Base-by-base conservation (phyloP, 1,140 invertebrate species). In the Lutraria rhynchaena region DNA sequence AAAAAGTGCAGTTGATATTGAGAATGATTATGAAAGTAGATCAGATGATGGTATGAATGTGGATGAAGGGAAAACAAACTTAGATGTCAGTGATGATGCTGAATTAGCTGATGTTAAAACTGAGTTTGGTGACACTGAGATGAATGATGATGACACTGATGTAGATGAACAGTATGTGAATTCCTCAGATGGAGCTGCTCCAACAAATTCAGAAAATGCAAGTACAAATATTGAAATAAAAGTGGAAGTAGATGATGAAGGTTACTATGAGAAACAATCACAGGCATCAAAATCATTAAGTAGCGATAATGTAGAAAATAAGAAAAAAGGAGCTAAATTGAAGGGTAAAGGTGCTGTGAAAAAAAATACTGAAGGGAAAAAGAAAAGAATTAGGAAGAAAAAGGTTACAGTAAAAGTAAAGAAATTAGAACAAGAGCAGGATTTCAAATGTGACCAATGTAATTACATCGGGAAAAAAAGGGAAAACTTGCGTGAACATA, bases 101-200 rank as follows among this genome's bases (percentile, higher is more conserved):
- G 7, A 49, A n/a, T n/a, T n/a, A n/a, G n/a, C n/a, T n/a, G n/a
- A 41, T 41, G 37, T 81, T 29, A 60, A 81, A 31, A 57, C 55
- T 44, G 67, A 81, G 44, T 27, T 51, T 46, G 67, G 60, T 49
- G 41, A 71, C 49, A 24, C n/a, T 31, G 74, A 29, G 29, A 46
- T 71, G 69, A n/a, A n/a, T n/a, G 77, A 81, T 71, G 77, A 57
- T 19, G 63, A 71, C 29, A 81, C 77, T n/a, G 77, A 81, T 71
- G 22, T 81, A 35, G 65, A 70, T 31, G 67, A 70, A 51, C 37
- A 31, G 35, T 41, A 60, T 33, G 17, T 61, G 46, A 57, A 61
- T 35, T 51, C 31, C 19, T 3, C 22, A 31, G 67, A 81, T 13
- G 19, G 7, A 1, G n/a, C n/a, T 11, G 15, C 35, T 5, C 19